Evolutionary conservation across 2,113 vertebrate genomes (phyloP), one percentile per base, ranked within the genome.

Genomic region (Amphiprion ocellaris): DNA sequence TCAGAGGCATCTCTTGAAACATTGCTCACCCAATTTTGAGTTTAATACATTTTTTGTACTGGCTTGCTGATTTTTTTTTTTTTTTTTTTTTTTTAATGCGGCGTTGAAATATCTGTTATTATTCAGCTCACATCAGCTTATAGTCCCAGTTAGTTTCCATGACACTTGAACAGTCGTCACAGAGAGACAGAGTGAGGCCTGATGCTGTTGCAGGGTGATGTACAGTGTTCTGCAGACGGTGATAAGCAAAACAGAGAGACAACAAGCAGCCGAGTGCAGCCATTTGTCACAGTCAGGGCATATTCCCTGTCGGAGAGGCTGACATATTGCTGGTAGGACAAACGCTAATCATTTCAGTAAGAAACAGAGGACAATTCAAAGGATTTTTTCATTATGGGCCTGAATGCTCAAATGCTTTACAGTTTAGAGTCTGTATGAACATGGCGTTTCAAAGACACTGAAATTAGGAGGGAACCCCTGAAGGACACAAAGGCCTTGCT

Each of bases 361-460:
- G 46, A 73, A 72, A 28, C 62, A 58, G 46, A 66, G 24, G 10
- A 3, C 59, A 50, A 58, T 39, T 33, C 17, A 61, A 69, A 69
- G 62, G 24, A 21, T 60, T 83, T 74, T 17, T 44, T 50, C 59
- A 56, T 61, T 30, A 69, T 47, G 52, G 12, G 30, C 9, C 23
- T 69, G 61, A 68, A 49, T 4, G 55, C n/a, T 65, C 53, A 67
- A 66, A 70, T 69, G 24, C 68, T 23, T 72, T 52, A 28, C 47
- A 59, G 19, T 26, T 59, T 15, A 28, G 30, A 19, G 77, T 77
- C 33, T 73, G 44, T 55, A 44, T 49, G 63, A 80, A 84, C 85
- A 90, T 86, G 68, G 68, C 90, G 90, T 82, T 89, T 85, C 46
- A 76, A 73, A 87, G 72, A 83, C 46, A 76, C 46, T 76, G 39